Base-by-base conservation (phyloP, 2,888 invertebrate genomes). In the Platynereis dumerilii region DNA sequence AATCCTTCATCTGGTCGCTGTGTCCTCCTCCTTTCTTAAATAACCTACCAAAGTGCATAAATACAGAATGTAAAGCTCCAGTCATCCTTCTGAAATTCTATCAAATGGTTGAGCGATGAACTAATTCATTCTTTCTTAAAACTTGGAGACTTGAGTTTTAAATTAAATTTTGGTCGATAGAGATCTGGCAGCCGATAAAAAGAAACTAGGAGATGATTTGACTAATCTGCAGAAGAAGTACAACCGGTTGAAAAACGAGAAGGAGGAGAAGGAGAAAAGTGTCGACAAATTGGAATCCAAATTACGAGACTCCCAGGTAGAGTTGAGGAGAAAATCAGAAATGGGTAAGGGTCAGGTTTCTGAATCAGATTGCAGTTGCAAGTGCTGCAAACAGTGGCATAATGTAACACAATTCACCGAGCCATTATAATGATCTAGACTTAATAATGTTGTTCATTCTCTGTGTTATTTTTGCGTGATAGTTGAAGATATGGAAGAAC, bases 401-500 rank as follows among this genome's bases (percentile, higher is more conserved):
- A n/a, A n/a, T n/a, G n/a, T n/a, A n/a, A n/a, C n/a, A n/a, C n/a
- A n/a, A n/a, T n/a, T n/a, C n/a, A n/a, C n/a, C n/a, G n/a, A n/a
- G n/a, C n/a, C n/a, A n/a, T n/a, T n/a, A n/a, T n/a, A n/a, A n/a
- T n/a, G n/a, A n/a, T n/a, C n/a, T n/a, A n/a, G n/a, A n/a, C n/a
- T n/a, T n/a, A n/a, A n/a, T n/a, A n/a, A n/a, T n/a, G n/a, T n/a
- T n/a, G n/a, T n/a, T n/a, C n/a, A n/a, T n/a, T n/a, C n/a, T n/a
- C n/a, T n/a, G n/a, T n/a, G n/a, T n/a, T n/a, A n/a, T n/a, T n/a
- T n/a, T n/a, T n/a, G n/a, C n/a, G n/a, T n/a, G n/a, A 34, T 67
- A 77, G 78, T 78, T 29, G 69, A 71, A 57, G 77, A 78, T 65
- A 72, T 75, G 69, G 78, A 78, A 61, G 76, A 75, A 39, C 76